These are phyloP conservation scores for Sibirionetta formosa DNA, from an alignment of 2,797 vertebrate species.

Conservation along the genomic window DNA sequence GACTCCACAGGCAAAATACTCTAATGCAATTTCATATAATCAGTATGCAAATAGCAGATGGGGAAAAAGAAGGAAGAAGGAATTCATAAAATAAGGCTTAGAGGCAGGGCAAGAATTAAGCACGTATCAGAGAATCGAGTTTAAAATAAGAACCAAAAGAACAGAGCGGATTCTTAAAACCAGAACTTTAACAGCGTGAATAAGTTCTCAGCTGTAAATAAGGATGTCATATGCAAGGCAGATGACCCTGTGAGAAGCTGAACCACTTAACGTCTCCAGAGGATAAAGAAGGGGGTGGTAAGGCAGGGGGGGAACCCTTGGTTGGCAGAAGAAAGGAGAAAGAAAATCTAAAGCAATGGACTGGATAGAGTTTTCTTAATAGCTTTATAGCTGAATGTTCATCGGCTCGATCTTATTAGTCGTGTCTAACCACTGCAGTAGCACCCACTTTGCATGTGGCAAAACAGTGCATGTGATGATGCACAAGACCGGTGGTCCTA, in stretches of 20 bases:
- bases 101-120: slow-evolving; percentile 8
- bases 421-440: background rate
- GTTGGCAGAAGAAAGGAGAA: background rate
- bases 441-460: background rate
- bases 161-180: background rate
- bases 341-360: background rate
- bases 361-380: background rate
- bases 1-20: slow-evolving; percentile 8
- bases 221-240: slow-evolving; percentile 9
- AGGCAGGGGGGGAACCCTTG: background rate
- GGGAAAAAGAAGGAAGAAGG: slow-evolving; percentile 20
- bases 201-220: slow-evolving; percentile 14
- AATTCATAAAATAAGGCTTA: slow-evolving; percentile 26
- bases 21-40: slow-evolving; percentile 31
- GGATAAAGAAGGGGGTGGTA: background rate
- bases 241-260: slow-evolving; percentile 3
- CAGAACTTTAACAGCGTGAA: slow-evolving; percentile 12
- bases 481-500: background rate
- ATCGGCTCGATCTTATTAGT: background rate
- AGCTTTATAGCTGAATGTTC: background rate
- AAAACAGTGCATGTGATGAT: background rate
- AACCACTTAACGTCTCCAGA: background rate
- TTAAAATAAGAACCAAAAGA: background rate
- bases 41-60: slow-evolving; percentile 23
- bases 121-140: background rate